Conservation (phyloP, 2,113 vertebrate species). For the Gasterosteus nipponicus region DNA sequence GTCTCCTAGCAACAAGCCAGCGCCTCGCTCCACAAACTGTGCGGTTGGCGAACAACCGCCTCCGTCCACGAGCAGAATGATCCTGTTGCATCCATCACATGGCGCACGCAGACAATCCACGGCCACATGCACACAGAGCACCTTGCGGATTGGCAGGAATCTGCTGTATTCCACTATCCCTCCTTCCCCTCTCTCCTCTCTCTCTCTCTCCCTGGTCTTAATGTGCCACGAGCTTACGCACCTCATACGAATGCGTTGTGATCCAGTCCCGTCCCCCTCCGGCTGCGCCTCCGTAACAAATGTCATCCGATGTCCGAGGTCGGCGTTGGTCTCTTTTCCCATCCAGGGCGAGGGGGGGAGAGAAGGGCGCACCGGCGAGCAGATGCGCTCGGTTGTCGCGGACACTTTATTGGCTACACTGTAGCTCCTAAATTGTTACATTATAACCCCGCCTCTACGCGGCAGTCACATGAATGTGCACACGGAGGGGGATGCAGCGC, state of each 20-base stretch:
- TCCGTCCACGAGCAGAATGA: slow-evolving; percentile 15
- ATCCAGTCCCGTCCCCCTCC: slow-evolving; percentile 45
- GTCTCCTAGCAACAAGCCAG: slow-evolving; percentile 84
- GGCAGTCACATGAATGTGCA: slow-evolving; percentile 69
- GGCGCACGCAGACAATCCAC: slow-evolving; percentile 20
- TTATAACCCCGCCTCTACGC: slow-evolving; percentile 75
- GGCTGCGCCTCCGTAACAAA: slow-evolving; percentile 40
- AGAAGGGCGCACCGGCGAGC: slow-evolving; percentile 5
- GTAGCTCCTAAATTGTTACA: slow-evolving; percentile 71
- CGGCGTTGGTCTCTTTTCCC: not conserved
- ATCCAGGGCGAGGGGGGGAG: slow-evolving; percentile 22
- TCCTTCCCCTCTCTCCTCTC: not conserved
- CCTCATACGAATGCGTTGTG: slow-evolving; percentile 69
- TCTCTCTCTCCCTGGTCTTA: not conserved
- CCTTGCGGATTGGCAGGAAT: slow-evolving; percentile 39
- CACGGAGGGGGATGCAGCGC: slow-evolving; percentile 50
- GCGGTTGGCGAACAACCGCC: slow-evolving; percentile 28
- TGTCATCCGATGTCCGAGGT: slow-evolving; percentile 59
- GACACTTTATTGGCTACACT: slow-evolving; percentile 65
- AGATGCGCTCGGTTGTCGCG: slow-evolving; percentile 39
- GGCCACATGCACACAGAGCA: slow-evolving; percentile 4
- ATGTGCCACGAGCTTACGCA: slow-evolving; percentile 63
- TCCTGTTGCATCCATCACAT: slow-evolving; percentile 64
- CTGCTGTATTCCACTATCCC: slow-evolving; percentile 16
- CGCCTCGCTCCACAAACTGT: slow-evolving; percentile 69